phyloP scores from a whole-genome alignment of 2,888 invertebrate genomes.

The Nomada fabriciana region DNA sequence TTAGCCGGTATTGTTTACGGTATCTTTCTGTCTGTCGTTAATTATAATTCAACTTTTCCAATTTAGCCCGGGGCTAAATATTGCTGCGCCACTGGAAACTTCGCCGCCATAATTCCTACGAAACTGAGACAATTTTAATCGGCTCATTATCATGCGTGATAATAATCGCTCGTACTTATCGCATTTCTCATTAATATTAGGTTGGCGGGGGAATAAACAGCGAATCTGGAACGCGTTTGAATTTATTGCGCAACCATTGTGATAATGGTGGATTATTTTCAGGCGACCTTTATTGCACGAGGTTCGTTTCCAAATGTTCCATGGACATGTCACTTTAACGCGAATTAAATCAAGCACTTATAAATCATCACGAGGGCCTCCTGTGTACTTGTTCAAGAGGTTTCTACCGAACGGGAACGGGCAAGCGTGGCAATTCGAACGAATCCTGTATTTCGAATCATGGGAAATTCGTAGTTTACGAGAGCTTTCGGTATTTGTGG shows the following conservation, averaged over 20 bases:
- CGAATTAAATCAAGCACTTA: not conserved
- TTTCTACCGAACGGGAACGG: not conserved
- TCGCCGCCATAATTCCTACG: not conserved
- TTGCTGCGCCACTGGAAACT: slow-evolving; percentile 11
- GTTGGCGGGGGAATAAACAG: not conserved
- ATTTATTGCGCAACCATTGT: no score
- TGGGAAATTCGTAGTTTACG: slow-evolving; percentile 26
- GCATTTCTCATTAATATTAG: not conserved
- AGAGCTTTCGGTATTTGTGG: slow-evolving; percentile 34
- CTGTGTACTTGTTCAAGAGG: not conserved
- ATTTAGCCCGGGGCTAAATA: slow-evolving; percentile 22
- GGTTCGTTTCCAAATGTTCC: no score
- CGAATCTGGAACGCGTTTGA: not conserved
- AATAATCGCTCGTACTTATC: not conserved
- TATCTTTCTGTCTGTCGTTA: not conserved
- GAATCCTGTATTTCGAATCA: slow-evolving; percentile 23
- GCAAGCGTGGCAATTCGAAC: not conserved
- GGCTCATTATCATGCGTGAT: not conserved
- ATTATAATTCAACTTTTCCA: slow-evolving; percentile 39
- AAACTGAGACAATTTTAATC: not conserved
- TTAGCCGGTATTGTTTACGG: not conserved
- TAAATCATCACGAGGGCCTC: not conserved
- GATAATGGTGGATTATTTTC: no score
- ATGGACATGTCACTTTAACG: not conserved
- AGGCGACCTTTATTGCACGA: no score